phyloP scores from a whole-genome alignment of 2,797 vertebrate species.

The Eidolon dupreanum region DNA sequence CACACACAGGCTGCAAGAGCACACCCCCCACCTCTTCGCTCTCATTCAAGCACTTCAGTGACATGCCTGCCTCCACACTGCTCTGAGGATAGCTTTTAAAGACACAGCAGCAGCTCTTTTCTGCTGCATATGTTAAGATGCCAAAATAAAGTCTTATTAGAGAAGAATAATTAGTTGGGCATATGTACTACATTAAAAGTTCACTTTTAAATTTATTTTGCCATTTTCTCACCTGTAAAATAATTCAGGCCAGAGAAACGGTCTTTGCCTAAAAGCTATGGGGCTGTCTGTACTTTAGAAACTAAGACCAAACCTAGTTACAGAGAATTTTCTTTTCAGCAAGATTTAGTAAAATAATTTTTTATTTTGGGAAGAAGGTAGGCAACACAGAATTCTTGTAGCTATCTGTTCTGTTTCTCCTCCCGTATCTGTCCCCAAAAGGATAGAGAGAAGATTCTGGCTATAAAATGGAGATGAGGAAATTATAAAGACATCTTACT shows the following conservation, averaged over 20 bases:
- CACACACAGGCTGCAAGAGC: not conserved
- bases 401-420: not conserved
- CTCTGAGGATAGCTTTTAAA: constrained; percentile 83
- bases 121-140: constrained; percentile 51
- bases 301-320: constrained; percentile 39
- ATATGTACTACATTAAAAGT: constrained; percentile 38
- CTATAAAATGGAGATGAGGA: constrained; percentile 19
- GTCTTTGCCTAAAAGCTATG: constrained; percentile 49
- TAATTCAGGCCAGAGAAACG: constrained; percentile 36
- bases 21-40: constrained; percentile 67
- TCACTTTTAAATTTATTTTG: constrained; percentile 61
- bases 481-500: not conserved
- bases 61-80: constrained; percentile 85
- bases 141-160: constrained; percentile 57
- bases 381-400: not conserved
- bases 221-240: constrained; percentile 59
- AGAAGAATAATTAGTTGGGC: constrained; percentile 24
- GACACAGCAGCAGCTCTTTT: constrained; percentile 79
- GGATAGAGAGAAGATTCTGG: not conserved
- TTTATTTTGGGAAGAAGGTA: constrained; percentile 51
- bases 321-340: constrained; percentile 55
- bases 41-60: constrained; percentile 86
- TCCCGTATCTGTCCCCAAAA: not conserved
- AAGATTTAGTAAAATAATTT: constrained; percentile 63
- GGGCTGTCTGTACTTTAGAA: constrained; percentile 43